Evolutionary conservation across 2,797 vertebrate species (phyloP).

Genomic region (Pangasius mekongensis): DNA sequence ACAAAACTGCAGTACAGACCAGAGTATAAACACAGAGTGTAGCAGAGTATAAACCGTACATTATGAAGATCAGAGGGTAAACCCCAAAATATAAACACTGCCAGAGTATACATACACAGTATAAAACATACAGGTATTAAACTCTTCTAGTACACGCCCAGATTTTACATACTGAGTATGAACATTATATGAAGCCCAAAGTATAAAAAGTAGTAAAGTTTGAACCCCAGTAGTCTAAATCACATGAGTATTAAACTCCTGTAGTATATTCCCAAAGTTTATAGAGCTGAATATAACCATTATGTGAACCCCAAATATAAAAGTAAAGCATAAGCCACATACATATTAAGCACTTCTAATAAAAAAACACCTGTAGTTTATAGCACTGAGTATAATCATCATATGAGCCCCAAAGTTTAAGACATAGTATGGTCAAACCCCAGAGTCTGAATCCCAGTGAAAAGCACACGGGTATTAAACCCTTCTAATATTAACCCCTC

Average conservation of each 20-base stretch:
- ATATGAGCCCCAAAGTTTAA: neutral
- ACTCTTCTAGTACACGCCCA: neutral
- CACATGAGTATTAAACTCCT: neutral
- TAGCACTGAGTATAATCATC: neutral
- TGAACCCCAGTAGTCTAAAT: neutral
- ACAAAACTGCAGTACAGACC: neutral
- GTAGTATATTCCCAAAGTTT: neutral
- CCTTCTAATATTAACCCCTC: neutral
- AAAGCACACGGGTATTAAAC: neutral
- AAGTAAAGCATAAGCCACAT: neutral
- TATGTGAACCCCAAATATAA: neutral
- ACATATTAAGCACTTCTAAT: neutral
- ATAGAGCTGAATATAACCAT: neutral
- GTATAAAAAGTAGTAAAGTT: neutral
- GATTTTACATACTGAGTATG: neutral
- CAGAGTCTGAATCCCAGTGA: neutral
- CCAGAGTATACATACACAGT: neutral
- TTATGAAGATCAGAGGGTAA: constrained; percentile 2
- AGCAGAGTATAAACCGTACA: neutral
- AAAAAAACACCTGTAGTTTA: neutral
- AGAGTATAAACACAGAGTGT: neutral
- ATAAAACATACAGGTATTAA: neutral
- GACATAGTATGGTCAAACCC: neutral
- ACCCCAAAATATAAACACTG: constrained; percentile 7
- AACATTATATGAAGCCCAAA: neutral